Percentiles rank a stretch among this genome's conserved stretches.
phyloP scores from a whole-genome alignment of 2,797 vertebrate genomes.

The Lemur catta region DNA sequence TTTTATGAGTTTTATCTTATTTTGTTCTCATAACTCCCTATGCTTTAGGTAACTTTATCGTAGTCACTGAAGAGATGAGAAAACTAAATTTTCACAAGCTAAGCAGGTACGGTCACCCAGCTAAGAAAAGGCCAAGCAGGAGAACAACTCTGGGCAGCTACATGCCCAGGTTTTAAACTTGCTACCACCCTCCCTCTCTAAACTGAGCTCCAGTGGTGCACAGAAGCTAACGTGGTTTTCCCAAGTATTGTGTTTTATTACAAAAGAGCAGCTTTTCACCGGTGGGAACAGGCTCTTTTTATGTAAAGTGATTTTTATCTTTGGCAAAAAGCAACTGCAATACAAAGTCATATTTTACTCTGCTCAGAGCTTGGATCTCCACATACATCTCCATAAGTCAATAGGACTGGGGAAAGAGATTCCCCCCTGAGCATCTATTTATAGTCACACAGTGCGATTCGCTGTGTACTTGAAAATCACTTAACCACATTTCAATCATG shows the following conservation, averaged over 20 bases:
- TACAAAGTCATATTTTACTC: conserved; percentile 64
- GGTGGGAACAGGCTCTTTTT: conserved; percentile 44
- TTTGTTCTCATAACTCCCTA: neutral
- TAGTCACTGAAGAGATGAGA: neutral
- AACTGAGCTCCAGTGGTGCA: neutral
- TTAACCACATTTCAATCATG: conserved; percentile 49
- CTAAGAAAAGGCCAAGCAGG: neutral
- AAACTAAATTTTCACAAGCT: neutral
- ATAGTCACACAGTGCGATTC: conserved; percentile 29
- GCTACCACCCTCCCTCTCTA: neutral
- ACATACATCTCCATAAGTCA: conserved; percentile 49
- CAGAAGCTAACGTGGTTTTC: neutral
- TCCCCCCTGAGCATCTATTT: conserved; percentile 48
- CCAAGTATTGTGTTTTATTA: neutral
- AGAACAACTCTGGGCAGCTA: neutral
- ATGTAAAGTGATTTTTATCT: conserved; percentile 68
- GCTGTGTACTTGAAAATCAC: conserved; percentile 55
- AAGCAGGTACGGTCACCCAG: neutral
- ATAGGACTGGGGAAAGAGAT: conserved; percentile 14
- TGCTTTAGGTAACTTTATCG: neutral
- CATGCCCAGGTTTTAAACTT: neutral
- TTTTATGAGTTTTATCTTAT: neutral
- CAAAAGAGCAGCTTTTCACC: conserved; percentile 26
- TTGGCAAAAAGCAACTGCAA: conserved; percentile 53
- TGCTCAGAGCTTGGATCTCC: conserved; percentile 4